Base-by-base conservation (phyloP, 2,113 vertebrate species). In the Eubucco bourcierii region DNA sequence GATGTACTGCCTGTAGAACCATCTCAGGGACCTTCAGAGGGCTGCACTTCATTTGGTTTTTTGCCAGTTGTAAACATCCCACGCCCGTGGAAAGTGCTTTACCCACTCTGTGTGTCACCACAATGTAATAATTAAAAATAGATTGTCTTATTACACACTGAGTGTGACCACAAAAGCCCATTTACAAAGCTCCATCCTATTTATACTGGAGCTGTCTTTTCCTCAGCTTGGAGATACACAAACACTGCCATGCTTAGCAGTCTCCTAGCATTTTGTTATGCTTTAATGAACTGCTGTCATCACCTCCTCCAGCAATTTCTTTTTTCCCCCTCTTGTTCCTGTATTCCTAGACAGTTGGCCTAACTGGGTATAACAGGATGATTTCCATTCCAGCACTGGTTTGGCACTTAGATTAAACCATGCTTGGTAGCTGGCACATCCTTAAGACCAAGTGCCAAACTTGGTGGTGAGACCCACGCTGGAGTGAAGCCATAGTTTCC, bases 271-370 rank as follows among this genome's bases (percentile, higher is more conserved):
- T 83, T 96, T 77, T 64, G 71, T 80, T 52, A 37, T 23, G 87
- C 76, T 89, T 91, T 85, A 87, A 77, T 61, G 75, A 94, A 56
- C 25, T 17, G 17, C 56, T 90, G 84, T 92, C 81, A 85, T 85
- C 78, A 64, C 58, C 58, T 90, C 37, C 7, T 80, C 58, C n/a
- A 74, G 31, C 64, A 70, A 31, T 72, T 50, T 25, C 14, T 15
- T 77, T 56, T 10, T 13, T 12, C 23, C 50, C 12, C 50, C 11
- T 19, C 47, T 64, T 14, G 3, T 74, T 90, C 39, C 41, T 60
- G 5, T 85, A 47, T 88, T 87, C 82, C 44, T 83, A 71, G 47
- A 87, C 31, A 80, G 37, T 71, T 78, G 37, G 28, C 64, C 50
- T 87, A 64, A 70, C 31, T 58, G 64, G 37, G 56, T 74, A 85